Evolutionary conservation across 2,888 invertebrate species (phyloP).

Genomic region (Apamea crenata): DNA sequence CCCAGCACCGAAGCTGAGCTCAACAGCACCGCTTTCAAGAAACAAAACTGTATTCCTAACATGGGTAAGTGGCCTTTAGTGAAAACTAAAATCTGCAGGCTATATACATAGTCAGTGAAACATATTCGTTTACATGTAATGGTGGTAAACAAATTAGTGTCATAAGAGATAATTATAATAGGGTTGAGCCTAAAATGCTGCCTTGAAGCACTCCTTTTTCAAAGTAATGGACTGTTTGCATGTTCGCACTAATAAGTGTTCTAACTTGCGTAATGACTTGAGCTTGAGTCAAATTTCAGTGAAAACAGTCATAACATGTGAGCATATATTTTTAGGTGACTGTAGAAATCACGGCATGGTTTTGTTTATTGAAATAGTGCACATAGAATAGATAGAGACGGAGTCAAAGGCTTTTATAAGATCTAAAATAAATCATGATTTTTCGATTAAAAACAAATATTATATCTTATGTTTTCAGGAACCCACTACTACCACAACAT

Average conservation of each 20-base stretch:
- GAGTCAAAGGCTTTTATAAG: slow-evolving; percentile 1
- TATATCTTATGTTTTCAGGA: slow-evolving; percentile 57
- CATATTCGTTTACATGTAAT: background rate
- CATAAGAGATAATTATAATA: background rate
- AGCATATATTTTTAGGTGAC: background rate
- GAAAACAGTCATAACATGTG: background rate
- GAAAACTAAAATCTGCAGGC: background rate
- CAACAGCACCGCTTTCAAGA: slow-evolving; percentile 77
- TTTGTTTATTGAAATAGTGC: too few relatives aligned
- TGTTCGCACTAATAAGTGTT: background rate
- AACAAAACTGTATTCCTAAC: slow-evolving; percentile 83
- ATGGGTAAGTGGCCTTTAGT: slow-evolving; percentile 75
- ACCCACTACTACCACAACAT: slow-evolving; percentile 78
- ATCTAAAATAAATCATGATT: background rate
- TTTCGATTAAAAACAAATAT: background rate
- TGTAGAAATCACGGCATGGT: background rate
- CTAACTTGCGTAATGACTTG: background rate
- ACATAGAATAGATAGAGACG: background rate
- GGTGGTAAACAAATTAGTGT: background rate
- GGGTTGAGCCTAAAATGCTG: background rate
- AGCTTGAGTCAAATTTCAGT: background rate
- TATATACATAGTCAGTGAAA: background rate
- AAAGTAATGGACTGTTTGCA: slow-evolving; percentile 16
- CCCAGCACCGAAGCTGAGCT: slow-evolving; percentile 80
- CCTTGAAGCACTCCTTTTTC: slow-evolving; percentile 15